Conservation (phyloP, 2,797 vertebrate species). For the Naso thynnoides region DNA sequence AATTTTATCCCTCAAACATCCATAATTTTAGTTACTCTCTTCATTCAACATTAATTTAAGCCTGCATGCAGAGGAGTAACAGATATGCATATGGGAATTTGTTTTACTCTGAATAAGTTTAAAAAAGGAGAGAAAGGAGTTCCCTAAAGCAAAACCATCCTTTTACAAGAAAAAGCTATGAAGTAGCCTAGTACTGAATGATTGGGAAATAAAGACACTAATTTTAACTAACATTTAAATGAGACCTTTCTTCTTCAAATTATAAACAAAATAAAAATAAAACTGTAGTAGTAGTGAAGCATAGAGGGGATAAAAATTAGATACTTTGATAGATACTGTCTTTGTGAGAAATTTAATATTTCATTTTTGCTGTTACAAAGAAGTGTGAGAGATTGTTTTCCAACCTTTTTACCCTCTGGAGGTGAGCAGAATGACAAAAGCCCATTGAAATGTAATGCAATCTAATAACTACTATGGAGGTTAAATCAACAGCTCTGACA, state of each 20-base stretch:
- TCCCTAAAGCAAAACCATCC: background rate
- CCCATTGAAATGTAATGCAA: conserved; percentile 14
- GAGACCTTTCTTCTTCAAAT: background rate
- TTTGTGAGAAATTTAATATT: background rate
- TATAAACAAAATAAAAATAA: background rate
- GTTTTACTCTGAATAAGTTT: background rate
- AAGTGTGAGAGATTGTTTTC: conserved; percentile 3
- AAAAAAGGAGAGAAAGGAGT: background rate
- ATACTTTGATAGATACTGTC: background rate
- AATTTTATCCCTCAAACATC: background rate
- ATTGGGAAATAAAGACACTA: background rate
- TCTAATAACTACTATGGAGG: conserved; percentile 11
- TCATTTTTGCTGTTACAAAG: conserved; percentile 10
- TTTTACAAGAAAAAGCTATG: background rate
- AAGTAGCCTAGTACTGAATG: background rate
- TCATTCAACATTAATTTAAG: background rate
- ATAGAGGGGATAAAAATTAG: background rate
- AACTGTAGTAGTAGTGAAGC: background rate
- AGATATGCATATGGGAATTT: background rate
- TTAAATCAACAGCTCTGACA: conserved; percentile 33
- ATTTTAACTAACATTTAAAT: background rate
- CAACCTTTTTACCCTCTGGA: conserved; percentile 3
- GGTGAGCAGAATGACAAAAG: conserved; percentile 9
- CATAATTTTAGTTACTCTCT: background rate
- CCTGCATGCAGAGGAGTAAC: background rate